Evolutionary conservation across 2,113 vertebrate species (phyloP).

Genomic region (Cyprinodon brontotheroides): DNA sequence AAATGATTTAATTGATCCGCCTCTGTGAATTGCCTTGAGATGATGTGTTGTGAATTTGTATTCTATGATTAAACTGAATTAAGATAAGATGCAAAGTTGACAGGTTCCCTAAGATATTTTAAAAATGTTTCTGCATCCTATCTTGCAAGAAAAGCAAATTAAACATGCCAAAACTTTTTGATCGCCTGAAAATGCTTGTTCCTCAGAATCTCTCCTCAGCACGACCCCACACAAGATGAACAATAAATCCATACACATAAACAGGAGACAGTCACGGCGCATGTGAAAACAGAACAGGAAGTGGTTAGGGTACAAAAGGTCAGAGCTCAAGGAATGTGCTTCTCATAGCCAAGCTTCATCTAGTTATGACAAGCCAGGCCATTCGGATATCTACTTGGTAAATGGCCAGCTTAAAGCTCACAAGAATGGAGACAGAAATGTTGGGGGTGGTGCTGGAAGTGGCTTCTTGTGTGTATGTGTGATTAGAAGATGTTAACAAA

Average conservation of each 20-base stretch:
- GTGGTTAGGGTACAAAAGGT: constrained; percentile 84
- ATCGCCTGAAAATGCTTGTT: neutral
- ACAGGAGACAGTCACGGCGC: constrained; percentile 25
- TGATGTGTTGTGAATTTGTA: no score
- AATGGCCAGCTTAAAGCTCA: constrained; percentile 74
- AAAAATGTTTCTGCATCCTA: neutral
- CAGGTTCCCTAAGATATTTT: no score
- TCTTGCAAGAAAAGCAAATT: neutral
- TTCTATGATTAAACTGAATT: no score
- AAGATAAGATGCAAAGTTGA: no score
- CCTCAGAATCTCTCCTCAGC: constrained; percentile 21
- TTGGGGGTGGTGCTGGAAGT: neutral
- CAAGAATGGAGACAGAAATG: constrained; percentile 34
- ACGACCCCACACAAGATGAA: constrained; percentile 20
- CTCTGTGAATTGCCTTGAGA: no score
- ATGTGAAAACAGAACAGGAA: constrained; percentile 75
- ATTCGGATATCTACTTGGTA: constrained; percentile 72
- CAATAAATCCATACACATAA: constrained; percentile 38
- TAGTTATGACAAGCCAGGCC: constrained; percentile 76
- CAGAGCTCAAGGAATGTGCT: constrained; percentile 81
- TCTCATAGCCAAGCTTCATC: constrained; percentile 67
- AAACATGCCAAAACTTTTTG: constrained; percentile 5
- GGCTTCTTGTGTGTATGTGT: constrained; percentile 20
- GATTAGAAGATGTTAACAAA: constrained; percentile 52
- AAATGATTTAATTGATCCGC: no score